Evolutionary conservation across 2,797 vertebrate species (phyloP).

Genomic region (Darevskia nairensis): DNA sequence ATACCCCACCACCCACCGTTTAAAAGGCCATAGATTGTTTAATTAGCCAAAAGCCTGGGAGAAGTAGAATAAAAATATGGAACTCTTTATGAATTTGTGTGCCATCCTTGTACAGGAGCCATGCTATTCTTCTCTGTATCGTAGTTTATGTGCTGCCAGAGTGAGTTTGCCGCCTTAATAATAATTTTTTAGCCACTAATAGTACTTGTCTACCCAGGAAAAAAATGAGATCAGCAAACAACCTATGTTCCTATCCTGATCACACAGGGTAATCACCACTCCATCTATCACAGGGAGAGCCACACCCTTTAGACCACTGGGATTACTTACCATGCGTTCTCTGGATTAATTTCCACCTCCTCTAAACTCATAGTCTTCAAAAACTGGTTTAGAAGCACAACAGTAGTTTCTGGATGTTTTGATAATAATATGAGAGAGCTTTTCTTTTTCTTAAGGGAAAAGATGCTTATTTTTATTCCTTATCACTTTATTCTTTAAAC

Average conservation of each 20-base stretch:
- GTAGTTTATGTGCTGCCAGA: too few relatives aligned
- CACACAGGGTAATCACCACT: background rate
- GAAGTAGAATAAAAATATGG: too few relatives aligned
- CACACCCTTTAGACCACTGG: background rate
- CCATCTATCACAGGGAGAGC: background rate
- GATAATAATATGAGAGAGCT: background rate
- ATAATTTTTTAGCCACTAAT: too few relatives aligned
- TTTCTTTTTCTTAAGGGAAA: background rate
- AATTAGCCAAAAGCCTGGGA: too few relatives aligned
- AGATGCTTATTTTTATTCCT: background rate
- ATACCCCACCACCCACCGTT: too few relatives aligned
- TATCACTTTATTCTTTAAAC: background rate
- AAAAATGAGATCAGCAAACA: background rate
- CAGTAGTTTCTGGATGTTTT: background rate
- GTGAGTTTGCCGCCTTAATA: too few relatives aligned
- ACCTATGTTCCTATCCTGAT: background rate
- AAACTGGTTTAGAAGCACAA: background rate
- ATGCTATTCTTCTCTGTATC: too few relatives aligned
- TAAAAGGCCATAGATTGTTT: too few relatives aligned
- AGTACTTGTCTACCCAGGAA: background rate
- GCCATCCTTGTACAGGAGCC: too few relatives aligned
- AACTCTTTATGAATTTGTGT: too few relatives aligned
- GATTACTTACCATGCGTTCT: background rate
- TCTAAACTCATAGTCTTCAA: background rate
- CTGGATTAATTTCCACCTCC: background rate